Evolutionary conservation across 1,140 invertebrate genomes (phyloP), one percentile per base, ranked within the genome.

Genomic region (Probaryconus sp.): DNA sequence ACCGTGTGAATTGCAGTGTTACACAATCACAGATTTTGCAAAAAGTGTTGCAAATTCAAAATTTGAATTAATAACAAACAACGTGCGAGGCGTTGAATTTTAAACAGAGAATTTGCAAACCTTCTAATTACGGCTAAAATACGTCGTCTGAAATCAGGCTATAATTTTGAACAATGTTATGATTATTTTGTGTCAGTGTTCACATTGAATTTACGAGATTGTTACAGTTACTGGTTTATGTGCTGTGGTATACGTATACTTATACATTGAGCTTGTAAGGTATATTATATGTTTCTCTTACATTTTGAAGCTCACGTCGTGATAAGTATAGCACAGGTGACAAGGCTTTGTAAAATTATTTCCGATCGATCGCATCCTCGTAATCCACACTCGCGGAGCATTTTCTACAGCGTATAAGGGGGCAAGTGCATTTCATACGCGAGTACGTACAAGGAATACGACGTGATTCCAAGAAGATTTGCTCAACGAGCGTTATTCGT

Each of bases 381-480:
- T 45, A 45, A 45, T 45, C 42, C 42, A 45, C 42, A 45, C 42
- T 24, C 21, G 42, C 21, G 14, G 18, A 42, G 38, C 38, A 42
- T 42, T 42, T 45, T 26, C 42, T 26, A 11, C 6, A 28, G 26
- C 42, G 42, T 45, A 28, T 45, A 26, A 26, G 17, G 42, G 42
- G 21, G 43, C 43, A 47, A 47, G 43, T 47, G 43, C 43, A 47
- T 43, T 43, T 43, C 40, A 43, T 43, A 43, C 40, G 18, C 40
- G 18, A 43, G 40, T 43, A 26, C 40, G 40, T 26, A 20, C 20
- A 28, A 30, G 43, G 43, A 47, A 47, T 30, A 47, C 26, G 43
- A 47, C 26, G 43, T 16, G 43, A 47, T 47, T 47, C 26, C 26
- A 16, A 2, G 13, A 47, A 26, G 43, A 47, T 47, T 47, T 47